Conservation (phyloP, 2,888 invertebrate species). For the Barypeithes pellucidus region DNA sequence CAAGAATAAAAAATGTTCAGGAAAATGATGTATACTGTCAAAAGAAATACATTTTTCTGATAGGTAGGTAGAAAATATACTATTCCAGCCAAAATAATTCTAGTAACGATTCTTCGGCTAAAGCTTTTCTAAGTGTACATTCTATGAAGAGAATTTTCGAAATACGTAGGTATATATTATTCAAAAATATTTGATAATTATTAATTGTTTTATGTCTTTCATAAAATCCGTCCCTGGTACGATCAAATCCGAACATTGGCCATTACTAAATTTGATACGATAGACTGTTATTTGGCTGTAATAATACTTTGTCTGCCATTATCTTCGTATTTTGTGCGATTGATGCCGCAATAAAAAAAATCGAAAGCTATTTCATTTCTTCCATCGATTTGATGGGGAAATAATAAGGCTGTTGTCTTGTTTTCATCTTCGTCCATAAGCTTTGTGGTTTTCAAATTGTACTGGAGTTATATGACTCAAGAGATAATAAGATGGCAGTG, state of each 20-base stretch:
- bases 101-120: too few species aligned
- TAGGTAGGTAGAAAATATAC: too few species aligned
- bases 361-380: conserved; percentile 60
- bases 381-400: conserved; percentile 56
- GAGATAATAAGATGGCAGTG: conserved; percentile 8
- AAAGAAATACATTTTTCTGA: too few species aligned
- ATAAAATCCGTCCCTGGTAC: too few species aligned
- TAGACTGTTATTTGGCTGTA: conserved; percentile 38
- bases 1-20: too few species aligned
- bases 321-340: conserved; percentile 41
- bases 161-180: too few species aligned
- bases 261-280: conserved; percentile 42
- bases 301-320: conserved; percentile 48
- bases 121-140: too few species aligned
- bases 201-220: too few species aligned
- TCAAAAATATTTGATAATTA: too few species aligned
- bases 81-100: too few species aligned
- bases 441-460: conserved; percentile 28
- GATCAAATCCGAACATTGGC: background rate
- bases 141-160: too few species aligned
- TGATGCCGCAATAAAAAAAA: conserved; percentile 50
- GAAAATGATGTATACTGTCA: too few species aligned
- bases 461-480: conserved; percentile 36
- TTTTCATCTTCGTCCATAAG: conserved; percentile 11
- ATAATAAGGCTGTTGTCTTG: conserved; percentile 43